Evolutionary conservation across 2,797 vertebrate genomes (phyloP).

Genomic region (Streptopelia turtur): DNA sequence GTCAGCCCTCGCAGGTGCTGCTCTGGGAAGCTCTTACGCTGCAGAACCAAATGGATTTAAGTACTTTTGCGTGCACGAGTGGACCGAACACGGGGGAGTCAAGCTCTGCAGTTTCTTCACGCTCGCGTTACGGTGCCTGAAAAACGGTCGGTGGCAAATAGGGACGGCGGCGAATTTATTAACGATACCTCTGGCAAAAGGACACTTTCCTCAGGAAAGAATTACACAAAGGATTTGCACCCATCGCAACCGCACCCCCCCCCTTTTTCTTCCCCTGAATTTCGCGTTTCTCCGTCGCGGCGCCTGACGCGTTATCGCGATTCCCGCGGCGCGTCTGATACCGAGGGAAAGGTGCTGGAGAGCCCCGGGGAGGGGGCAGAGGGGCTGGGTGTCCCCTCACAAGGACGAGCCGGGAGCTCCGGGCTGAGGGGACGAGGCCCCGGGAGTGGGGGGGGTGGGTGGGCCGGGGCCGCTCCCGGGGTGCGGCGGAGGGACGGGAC

Average conservation of each 20-base stretch:
- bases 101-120: background rate
- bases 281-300: background rate
- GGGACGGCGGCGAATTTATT: background rate
- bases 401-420: background rate
- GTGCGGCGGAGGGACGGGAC: background rate
- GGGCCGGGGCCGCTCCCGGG: background rate
- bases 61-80: background rate
- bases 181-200: background rate
- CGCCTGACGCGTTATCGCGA: background rate
- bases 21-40: background rate
- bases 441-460: background rate
- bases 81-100: background rate
- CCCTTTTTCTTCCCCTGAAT: background rate
- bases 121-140: background rate
- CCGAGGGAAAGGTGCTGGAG: background rate
- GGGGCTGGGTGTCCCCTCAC: background rate
- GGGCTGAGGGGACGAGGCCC: background rate
- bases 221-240: conserved; percentile 55
- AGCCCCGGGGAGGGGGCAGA: background rate
- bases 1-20: background rate
- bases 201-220: background rate
- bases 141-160: background rate
- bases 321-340: background rate
- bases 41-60: background rate
- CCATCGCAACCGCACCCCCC: background rate